Evolutionary conservation across 2,113 vertebrate genomes (phyloP).

Genomic region (Catharus bicknelli): DNA sequence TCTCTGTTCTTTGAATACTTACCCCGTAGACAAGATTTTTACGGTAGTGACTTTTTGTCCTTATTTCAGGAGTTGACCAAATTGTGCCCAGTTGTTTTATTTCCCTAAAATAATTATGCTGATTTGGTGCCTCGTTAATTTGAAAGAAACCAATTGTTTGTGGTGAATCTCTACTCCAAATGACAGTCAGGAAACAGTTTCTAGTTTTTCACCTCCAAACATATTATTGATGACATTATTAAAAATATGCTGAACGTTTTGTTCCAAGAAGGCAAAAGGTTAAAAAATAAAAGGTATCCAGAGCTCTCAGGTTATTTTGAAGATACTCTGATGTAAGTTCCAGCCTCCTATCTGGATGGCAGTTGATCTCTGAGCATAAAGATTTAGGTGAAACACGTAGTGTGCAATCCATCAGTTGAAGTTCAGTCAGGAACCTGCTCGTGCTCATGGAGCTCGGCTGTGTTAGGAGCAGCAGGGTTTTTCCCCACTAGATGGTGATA

Average conservation of each 20-base stretch:
- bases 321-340: accelerated
- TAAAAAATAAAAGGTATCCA: background rate
- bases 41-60: background rate
- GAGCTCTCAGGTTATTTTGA: background rate
- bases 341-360: background rate
- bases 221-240: background rate
- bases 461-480: accelerated
- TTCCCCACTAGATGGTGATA: conserved; percentile 8
- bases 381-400: background rate
- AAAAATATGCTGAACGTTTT: background rate
- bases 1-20: background rate
- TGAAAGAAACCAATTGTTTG: background rate
- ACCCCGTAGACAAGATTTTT: background rate
- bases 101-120: background rate
- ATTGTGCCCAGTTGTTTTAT: background rate
- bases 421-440: background rate
- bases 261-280: accelerated
- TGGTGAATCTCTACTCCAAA: background rate
- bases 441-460: accelerated
- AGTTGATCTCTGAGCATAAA: background rate
- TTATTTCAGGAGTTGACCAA: background rate
- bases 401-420: background rate
- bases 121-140: background rate
- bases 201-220: background rate
- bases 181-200: background rate